Evolutionary conservation across 2,113 vertebrate genomes (phyloP).

Genomic region (Thunnus thynnus): DNA sequence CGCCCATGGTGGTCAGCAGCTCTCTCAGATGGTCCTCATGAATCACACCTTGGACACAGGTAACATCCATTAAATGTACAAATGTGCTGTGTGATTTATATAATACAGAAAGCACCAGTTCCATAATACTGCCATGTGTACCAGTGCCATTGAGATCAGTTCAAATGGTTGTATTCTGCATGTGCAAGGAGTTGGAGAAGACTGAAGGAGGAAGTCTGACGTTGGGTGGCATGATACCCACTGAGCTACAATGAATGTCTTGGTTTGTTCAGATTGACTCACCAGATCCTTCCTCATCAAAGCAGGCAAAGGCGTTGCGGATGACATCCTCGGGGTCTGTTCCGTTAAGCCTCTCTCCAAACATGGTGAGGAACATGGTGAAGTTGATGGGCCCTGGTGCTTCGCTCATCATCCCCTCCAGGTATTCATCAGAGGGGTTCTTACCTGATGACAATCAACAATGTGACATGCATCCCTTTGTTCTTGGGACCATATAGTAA

Average conservation of each 20-base stretch:
- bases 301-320: conserved; percentile 98
- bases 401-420: conserved; percentile 99
- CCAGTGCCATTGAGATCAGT: too few species aligned
- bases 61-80: not conserved
- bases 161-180: too few species aligned
- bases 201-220: too few species aligned
- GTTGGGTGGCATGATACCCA: too few species aligned
- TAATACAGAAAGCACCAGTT: too few species aligned
- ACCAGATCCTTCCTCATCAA: conserved; percentile 97
- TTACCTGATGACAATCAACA: conserved; percentile 86
- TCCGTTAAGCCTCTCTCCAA: conserved; percentile 96
- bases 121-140: too few species aligned
- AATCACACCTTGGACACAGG: conserved; percentile 87
- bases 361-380: conserved; percentile 99
- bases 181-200: not conserved
- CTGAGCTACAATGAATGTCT: too few species aligned
- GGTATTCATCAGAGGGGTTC: conserved; percentile 97
- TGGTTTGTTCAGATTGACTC: not conserved
- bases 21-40: conserved; percentile 97
- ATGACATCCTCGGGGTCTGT: conserved; percentile 98
- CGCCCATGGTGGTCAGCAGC: conserved; percentile 98
- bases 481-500: not conserved
- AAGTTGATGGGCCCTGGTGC: conserved; percentile 99
- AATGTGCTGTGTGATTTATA: too few species aligned
- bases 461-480: not conserved